These are phyloP conservation scores for Bombus sylvicola DNA, from an alignment of 1,140 invertebrate genomes.

Conservation along the genomic window DNA sequence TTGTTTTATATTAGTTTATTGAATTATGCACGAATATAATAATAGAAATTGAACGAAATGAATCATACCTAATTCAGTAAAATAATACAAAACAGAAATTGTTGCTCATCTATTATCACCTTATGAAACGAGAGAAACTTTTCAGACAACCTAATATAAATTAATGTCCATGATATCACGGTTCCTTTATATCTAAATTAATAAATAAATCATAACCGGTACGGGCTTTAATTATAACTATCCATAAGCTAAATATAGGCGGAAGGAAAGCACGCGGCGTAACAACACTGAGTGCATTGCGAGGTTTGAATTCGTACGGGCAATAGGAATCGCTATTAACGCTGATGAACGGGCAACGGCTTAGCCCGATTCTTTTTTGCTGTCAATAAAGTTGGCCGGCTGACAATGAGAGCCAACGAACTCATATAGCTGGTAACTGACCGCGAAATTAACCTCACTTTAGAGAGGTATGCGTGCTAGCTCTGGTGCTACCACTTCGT, in stretches of 20 bases:
- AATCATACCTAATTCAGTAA: too few relatives aligned
- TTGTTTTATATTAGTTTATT: too few relatives aligned
- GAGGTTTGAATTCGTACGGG: slow-evolving; percentile 26
- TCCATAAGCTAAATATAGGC: background rate
- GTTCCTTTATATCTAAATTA: background rate
- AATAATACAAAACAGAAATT: too few relatives aligned
- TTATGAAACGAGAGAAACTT: too few relatives aligned
- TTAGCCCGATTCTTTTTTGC: slow-evolving; percentile 55
- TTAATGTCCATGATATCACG: background rate
- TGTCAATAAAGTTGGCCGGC: slow-evolving; percentile 65
- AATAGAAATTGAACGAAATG: too few relatives aligned
- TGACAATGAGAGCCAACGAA: slow-evolving; percentile 68
- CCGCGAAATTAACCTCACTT: slow-evolving; percentile 73
- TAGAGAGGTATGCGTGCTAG: slow-evolving; percentile 69
- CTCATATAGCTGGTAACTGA: slow-evolving; percentile 61
- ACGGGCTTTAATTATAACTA: background rate
- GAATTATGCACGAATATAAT: too few relatives aligned
- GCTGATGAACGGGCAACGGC: slow-evolving; percentile 60
- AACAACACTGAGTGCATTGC: slow-evolving; percentile 18
- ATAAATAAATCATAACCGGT: background rate
- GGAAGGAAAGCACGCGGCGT: background rate
- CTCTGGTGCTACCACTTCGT: slow-evolving; percentile 40
- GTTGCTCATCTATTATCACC: too few relatives aligned
- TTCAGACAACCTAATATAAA: background rate
- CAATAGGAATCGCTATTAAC: slow-evolving; percentile 56